phyloP scores from a whole-genome alignment of 2,113 vertebrate species.

The Chaenogobius annularis region DNA sequence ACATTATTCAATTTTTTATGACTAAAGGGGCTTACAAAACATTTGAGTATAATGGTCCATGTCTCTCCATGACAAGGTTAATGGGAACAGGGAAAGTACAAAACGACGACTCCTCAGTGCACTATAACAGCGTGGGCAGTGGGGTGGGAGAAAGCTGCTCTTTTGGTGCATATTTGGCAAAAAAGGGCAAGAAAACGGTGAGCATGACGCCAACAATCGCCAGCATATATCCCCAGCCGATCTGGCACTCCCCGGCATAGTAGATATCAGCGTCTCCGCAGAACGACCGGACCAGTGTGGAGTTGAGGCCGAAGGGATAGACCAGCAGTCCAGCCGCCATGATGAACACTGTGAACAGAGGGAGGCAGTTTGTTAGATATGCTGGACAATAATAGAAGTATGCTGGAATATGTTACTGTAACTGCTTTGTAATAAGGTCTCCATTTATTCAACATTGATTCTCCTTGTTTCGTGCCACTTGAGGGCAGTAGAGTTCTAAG shows the following conservation, averaged over 20 bases:
- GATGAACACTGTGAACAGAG: conserved; percentile 84
- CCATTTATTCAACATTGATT: not conserved
- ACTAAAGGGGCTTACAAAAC: conserved; percentile 48
- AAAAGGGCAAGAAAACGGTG: conserved; percentile 92
- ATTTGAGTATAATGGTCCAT: conserved; percentile 42
- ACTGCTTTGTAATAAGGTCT: no score
- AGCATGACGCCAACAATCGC: conserved; percentile 93
- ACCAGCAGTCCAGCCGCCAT: conserved; percentile 91
- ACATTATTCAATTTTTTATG: conserved; percentile 70
- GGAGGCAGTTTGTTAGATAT: conserved; percentile 2
- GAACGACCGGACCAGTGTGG: conserved; percentile 84
- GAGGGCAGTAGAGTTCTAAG: conserved; percentile 68
- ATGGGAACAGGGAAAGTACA: conserved; percentile 8
- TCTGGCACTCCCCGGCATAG: conserved; percentile 89
- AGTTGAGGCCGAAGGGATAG: conserved; percentile 90
- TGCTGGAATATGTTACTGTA: no score
- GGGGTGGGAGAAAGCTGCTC: conserved; percentile 90
- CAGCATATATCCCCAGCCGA: conserved; percentile 94
- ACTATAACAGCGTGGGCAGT: conserved; percentile 91
- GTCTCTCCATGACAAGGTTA: conserved; percentile 50
- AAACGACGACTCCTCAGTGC: conserved; percentile 34
- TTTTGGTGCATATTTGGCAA: conserved; percentile 94
- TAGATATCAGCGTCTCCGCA: conserved; percentile 89
- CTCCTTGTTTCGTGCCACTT: conserved; percentile 41
- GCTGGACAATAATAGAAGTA: no score